Evolutionary conservation across 2,113 vertebrate species (phyloP).

Genomic region (Nycticebus coucang): DNA sequence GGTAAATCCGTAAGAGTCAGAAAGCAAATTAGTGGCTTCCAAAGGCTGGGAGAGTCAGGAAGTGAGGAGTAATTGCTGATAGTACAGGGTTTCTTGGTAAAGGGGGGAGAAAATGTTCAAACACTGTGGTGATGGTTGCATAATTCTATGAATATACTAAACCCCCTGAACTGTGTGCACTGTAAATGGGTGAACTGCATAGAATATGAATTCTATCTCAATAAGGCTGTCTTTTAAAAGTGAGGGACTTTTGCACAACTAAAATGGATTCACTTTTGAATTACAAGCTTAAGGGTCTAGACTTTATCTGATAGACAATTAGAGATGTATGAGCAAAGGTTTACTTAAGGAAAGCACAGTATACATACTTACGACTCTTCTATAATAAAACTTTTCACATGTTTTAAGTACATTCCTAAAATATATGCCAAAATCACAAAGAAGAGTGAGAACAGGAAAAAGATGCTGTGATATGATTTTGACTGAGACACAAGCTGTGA

Average conservation of each 20-base stretch:
- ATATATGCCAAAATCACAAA: slow-evolving; percentile 58
- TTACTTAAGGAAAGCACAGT: not conserved
- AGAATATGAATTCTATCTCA: not conserved
- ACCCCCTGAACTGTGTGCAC: not conserved
- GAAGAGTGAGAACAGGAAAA: slow-evolving; percentile 57
- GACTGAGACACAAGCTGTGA: slow-evolving; percentile 74
- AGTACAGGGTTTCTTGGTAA: not conserved
- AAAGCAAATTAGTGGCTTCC: not conserved
- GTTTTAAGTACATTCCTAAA: slow-evolving; percentile 59
- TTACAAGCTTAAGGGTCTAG: not conserved
- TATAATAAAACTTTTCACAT: slow-evolving; percentile 37
- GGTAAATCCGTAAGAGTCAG: not conserved
- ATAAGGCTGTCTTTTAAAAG: not conserved
- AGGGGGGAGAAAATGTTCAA: not conserved
- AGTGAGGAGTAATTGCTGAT: not conserved
- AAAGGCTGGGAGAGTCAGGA: not conserved
- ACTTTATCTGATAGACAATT: not conserved
- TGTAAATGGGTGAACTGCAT: not conserved
- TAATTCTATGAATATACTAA: not conserved
- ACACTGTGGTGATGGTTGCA: not conserved
- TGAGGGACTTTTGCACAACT: not conserved
- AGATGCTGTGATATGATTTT: slow-evolving; percentile 54
- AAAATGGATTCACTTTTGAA: slow-evolving; percentile 11
- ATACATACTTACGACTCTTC: slow-evolving; percentile 22
- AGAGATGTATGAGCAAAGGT: not conserved